These are phyloP conservation scores for Sialis fuliginosa DNA, from an alignment of 2,888 invertebrate species.

Conservation along the genomic window DNA sequence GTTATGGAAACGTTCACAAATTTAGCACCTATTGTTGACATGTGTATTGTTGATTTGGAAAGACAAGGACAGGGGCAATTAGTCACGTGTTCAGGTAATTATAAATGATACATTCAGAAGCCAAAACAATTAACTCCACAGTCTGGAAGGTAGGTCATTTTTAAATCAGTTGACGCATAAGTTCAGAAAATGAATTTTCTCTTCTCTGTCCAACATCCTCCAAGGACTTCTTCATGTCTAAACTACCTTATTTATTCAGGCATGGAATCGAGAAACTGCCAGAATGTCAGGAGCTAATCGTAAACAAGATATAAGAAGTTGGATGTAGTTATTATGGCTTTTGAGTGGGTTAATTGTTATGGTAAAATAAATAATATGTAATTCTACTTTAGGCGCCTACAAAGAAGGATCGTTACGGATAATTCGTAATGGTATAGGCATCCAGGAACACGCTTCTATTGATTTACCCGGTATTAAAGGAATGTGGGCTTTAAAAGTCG, in stretches of 20 bases:
- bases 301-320: no score
- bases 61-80: constrained; percentile 94
- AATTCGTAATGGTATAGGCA: constrained; percentile 96
- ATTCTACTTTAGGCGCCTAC: constrained; percentile 45
- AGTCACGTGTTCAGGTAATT: constrained; percentile 81
- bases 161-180: no score
- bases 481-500: constrained; percentile 86
- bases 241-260: no score
- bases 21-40: constrained; percentile 92
- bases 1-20: constrained; percentile 95
- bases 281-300: no score
- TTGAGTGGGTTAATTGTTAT: no score
- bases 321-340: no score
- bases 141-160: no score
- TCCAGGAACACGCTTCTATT: constrained; percentile 94
- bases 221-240: no score
- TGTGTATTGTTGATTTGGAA: constrained; percentile 94
- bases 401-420: constrained; percentile 96
- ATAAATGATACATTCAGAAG: not conserved
- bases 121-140: not conserved
- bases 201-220: no score
- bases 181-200: no score
- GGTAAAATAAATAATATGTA: no score
- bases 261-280: no score
- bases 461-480: constrained; percentile 95